These are phyloP conservation scores for Sinonovacula constricta DNA, from an alignment of 1,140 invertebrate species.

Conservation along the genomic window DNA sequence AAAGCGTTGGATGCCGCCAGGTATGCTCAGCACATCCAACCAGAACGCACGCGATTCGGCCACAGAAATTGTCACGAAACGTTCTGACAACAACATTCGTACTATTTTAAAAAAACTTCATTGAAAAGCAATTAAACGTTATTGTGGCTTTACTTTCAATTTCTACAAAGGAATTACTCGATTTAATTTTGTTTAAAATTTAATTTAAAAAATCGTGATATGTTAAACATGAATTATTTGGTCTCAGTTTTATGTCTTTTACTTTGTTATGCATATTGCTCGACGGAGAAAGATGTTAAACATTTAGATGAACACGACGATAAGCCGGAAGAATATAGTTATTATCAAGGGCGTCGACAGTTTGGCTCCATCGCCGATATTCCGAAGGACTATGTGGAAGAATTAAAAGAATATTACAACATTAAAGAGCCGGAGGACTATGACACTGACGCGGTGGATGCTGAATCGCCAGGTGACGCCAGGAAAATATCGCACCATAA, in stretches of 20 bases:
- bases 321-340: background rate
- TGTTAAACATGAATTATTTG: too few relatives aligned
- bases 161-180: too few relatives aligned
- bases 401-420: slow-evolving; percentile 16
- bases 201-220: too few relatives aligned
- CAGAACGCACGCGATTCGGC: too few relatives aligned
- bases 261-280: slow-evolving; percentile 23
- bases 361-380: slow-evolving; percentile 29
- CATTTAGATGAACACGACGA: slow-evolving; percentile 2
- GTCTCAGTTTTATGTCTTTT: slow-evolving; percentile 26
- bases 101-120: too few relatives aligned
- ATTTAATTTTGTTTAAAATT: too few relatives aligned
- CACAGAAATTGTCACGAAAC: too few relatives aligned
- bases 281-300: slow-evolving; percentile 18
- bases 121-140: too few relatives aligned
- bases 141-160: too few relatives aligned
- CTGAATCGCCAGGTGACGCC: background rate
- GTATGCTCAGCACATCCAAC: too few relatives aligned
- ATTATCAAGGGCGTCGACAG: background rate
- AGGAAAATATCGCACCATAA: background rate
- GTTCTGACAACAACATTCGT: too few relatives aligned
- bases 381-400: slow-evolving; percentile 22
- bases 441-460: background rate
- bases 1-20: too few relatives aligned
- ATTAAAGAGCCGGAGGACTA: slow-evolving; percentile 18